Percentiles rank a stretch among this genome's conserved stretches.
Evolutionary conservation across 2,888 invertebrate species (phyloP).

Genomic region (Drosophila infuscata): DNA sequence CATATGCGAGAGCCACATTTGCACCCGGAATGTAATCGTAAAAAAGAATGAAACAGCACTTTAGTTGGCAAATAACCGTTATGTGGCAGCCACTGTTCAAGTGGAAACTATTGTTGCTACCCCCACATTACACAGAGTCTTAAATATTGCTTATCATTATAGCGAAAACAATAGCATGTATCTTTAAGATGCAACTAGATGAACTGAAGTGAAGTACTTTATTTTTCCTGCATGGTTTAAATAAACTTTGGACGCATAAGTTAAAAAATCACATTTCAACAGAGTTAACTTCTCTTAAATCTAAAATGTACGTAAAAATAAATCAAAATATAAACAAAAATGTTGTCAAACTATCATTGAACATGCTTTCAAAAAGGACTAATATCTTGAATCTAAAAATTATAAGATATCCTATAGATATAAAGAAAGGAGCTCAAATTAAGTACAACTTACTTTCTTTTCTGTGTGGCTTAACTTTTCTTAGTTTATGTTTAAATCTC

Average conservation of each 20-base stretch:
- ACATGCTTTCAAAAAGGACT: too few species aligned
- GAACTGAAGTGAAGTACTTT: neutral
- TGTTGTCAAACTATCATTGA: neutral
- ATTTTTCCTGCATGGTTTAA: neutral
- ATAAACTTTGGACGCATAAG: neutral
- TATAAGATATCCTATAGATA: neutral
- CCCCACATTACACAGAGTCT: neutral
- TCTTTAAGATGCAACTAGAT: neutral
- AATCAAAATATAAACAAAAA: neutral
- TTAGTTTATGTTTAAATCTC: neutral
- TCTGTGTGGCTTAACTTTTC: neutral
- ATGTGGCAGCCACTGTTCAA: constrained; percentile 32
- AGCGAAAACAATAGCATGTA: neutral
- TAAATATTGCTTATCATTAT: constrained; percentile 20
- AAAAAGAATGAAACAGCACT: constrained; percentile 68
- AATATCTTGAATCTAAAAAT: neutral
- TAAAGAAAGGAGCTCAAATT: neutral
- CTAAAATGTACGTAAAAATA: neutral
- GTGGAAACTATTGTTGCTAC: constrained; percentile 12
- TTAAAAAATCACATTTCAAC: neutral
- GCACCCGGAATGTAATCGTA: constrained; percentile 52
- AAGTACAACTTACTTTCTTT: neutral
- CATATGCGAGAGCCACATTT: constrained; percentile 57
- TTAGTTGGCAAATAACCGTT: constrained; percentile 56
- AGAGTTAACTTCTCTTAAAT: neutral